Base-by-base conservation (phyloP, 2,888 invertebrate species). In the Iphiclides podalirius region DNA sequence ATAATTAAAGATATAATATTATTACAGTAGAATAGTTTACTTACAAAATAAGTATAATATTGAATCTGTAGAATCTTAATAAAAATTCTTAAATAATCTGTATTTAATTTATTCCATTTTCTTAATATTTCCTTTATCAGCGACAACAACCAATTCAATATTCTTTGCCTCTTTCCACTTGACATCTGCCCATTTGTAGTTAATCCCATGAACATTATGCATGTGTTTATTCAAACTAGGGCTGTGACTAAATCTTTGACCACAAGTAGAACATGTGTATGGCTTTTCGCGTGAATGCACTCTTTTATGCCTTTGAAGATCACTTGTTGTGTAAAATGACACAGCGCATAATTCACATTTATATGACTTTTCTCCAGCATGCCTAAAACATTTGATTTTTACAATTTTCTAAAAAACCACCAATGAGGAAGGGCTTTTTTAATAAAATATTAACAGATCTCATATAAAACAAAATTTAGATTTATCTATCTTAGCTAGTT, bases 161-260 rank as follows among this genome's bases (percentile, higher is more conserved):
- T 48, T 65, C 47, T 26, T 54, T 1, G 43, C 26, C 14, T 61
- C 52, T 36, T 55, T 61, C 23, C 47, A 53, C 45, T 67, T 77
- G 28, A 66, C 62, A 52, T 84, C 75, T 35, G 72, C 70, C 82
- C 88, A 85, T 60, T 79, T 83, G 55, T 77, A 86, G 20, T 75
- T 65, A 11, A 85, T 63, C 15, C 81, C 78, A 60, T 89, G 89
- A 1, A 81, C 67, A 17, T 71, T 74, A 28, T 71, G 72, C 79
- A 89, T 83, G 55, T 89, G 89, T 61, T 84, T 88, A 59, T 88
- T 89, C 1, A 89, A 69, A 54, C 85, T 86, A 13, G 82, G 72
- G 52, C 87, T 87, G 47, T 86, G 81, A 13, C 77, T 70, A 53
- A 88, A 88, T 34, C 70, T 70, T 53, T 85, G 83, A 1, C 72